Percentiles rank a stretch among this genome's conserved stretches.
These are phyloP conservation scores for Brachyistius frenatus DNA, from an alignment of 2,113 vertebrate genomes.

Conservation along the genomic window DNA sequence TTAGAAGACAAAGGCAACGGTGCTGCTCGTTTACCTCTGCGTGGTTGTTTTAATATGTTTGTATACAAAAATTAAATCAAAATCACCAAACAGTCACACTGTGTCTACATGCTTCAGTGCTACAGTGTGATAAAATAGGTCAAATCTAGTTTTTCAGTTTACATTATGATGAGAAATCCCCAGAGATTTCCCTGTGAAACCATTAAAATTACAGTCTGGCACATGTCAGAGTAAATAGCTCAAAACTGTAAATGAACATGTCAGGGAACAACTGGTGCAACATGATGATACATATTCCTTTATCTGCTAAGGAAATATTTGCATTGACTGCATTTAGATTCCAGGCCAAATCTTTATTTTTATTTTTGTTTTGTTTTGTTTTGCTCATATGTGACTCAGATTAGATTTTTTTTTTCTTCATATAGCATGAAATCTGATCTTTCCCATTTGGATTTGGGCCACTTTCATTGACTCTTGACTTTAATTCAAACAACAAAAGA, in stretches of 20 bases:
- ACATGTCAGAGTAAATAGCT: conserved; percentile 16
- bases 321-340: too few relatives aligned
- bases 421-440: too few relatives aligned
- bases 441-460: too few relatives aligned
- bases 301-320: conserved; percentile 4
- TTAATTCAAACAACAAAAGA: neutral
- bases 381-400: too few relatives aligned
- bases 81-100: neutral
- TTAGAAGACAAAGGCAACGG: conserved; percentile 57
- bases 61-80: conserved; percentile 23
- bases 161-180: neutral
- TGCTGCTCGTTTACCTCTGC: conserved; percentile 16
- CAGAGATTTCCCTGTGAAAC: conserved; percentile 9
- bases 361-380: too few relatives aligned
- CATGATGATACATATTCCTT: conserved; percentile 3
- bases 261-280: conserved; percentile 28
- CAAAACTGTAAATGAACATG: conserved; percentile 36
- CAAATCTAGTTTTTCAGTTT: neutral
- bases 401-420: too few relatives aligned
- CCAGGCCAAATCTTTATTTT: too few relatives aligned
- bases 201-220: conserved; percentile 22
- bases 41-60: conserved; percentile 30
- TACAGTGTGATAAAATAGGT: neutral
- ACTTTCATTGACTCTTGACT: too few relatives aligned
- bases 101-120: neutral